Evolutionary conservation across 1,140 invertebrate genomes (phyloP), one percentile per base, ranked within the genome.

Genomic region (Nephila pilipes): DNA sequence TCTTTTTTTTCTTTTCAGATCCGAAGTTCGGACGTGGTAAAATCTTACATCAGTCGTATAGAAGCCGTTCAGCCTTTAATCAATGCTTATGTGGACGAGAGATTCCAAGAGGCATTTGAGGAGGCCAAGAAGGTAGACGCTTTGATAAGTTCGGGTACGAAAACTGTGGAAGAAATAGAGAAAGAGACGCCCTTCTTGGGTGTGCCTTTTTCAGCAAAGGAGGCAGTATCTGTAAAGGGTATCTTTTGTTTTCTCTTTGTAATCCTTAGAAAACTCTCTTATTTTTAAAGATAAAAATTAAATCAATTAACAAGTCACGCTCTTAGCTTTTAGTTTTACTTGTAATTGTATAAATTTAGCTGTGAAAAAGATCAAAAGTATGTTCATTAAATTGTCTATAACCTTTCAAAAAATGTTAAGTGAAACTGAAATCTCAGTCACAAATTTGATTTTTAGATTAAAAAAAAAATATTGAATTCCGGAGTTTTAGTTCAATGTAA

Each of bases 21-120:
- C 22, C 93, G 83, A 20, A 94, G 94, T 55, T 88, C 87, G 16
- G 94, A 95, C 36, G 94, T 95, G 20, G 95, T 95, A 18, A 93
- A 94, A 29, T 93, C 94, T 12, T 95, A 95, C 91, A 94, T 95
- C 29, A 93, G 83, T 14, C 92, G 95, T 14, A 95, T 95, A 20
- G 75, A 93, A 58, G 94, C 95, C 14, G 94, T 95, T 20, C 94
- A 95, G 65, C 95, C 95, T 12, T 57, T 95, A 0, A 85, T 95
- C 55, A 95, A 95, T 93, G 95, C 94, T 18, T 93, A 95, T 18
- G 95, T 95, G 0, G 94, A 94, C 60, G 94, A 95, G 25, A 89
- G 94, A 58, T 95, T 95, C 89, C 92, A 94, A 46, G 94, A 94
- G 14, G 95, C 95, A 0, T 90, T 95, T 14, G 87, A 94, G 57